A percentile compares a stretch with the other conserved stretches of the same genome.
Evolutionary conservation across 2,888 invertebrate genomes (phyloP).

Genomic region (Rotaria sp.): DNA sequence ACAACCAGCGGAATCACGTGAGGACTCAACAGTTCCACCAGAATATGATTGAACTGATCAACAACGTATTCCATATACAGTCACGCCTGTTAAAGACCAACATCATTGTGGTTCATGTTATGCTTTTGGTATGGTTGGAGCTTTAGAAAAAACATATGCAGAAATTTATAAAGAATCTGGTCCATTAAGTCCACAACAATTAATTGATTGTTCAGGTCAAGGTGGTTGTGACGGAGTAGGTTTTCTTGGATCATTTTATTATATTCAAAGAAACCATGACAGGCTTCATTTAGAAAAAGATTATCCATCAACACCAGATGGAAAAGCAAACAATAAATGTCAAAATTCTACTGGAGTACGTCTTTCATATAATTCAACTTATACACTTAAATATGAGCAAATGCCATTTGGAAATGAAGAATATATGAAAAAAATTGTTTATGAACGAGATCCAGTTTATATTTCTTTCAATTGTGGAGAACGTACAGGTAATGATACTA

Average conservation of each 20-base stretch:
- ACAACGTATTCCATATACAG: not conserved
- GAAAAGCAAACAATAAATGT: not conserved
- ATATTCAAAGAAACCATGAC: not conserved
- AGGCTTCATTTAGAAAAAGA: not conserved
- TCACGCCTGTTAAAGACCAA: constrained; percentile 1
- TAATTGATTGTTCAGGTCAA: not conserved
- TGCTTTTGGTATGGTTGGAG: not conserved
- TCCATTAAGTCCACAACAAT: constrained; percentile 22
- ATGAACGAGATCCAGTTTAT: not conserved
- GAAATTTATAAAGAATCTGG: not conserved
- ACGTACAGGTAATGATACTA: not conserved
- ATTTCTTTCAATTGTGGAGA: not conserved
- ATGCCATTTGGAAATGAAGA: not conserved
- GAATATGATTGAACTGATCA: not conserved
- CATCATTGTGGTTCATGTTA: constrained; percentile 14
- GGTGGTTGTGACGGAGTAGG: not conserved
- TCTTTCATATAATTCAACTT: not conserved
- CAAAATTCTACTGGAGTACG: no score
- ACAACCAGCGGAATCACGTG: not conserved
- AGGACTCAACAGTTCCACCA: not conserved
- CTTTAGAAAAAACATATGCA: constrained; percentile 13
- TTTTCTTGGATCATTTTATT: not conserved
- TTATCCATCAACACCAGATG: not conserved
- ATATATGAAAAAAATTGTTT: not conserved
- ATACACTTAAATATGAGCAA: not conserved